These are phyloP conservation scores for Crossoptilon crossoptilon DNA, from an alignment of 2,797 vertebrate genomes.

Conservation along the genomic window DNA sequence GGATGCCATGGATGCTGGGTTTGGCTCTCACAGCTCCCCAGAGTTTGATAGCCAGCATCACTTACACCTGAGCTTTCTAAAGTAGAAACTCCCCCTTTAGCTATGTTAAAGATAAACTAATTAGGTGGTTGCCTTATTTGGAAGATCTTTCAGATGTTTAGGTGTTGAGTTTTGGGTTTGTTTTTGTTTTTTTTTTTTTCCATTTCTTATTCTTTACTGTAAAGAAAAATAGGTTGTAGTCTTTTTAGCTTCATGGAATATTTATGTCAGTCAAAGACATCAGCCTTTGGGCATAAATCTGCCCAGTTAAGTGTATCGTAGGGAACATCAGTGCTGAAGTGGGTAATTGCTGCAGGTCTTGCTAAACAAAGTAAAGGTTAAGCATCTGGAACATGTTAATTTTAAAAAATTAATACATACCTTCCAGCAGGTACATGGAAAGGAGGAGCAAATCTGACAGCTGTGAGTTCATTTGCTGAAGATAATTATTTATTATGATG, in stretches of 20 bases:
- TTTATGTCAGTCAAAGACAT: slow-evolving; percentile 14
- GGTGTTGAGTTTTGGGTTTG: background rate
- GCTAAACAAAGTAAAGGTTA: background rate
- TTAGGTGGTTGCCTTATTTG: slow-evolving; percentile 8
- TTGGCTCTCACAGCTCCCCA: background rate
- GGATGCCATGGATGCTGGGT: background rate
- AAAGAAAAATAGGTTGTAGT: background rate
- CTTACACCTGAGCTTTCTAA: background rate
- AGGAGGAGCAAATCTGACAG: background rate
- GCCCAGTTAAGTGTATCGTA: background rate
- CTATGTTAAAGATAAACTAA: slow-evolving; percentile 37
- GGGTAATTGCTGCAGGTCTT: background rate
- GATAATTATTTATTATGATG: background rate
- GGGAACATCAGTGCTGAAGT: background rate
- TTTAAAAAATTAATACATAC: background rate
- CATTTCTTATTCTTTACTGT: background rate
- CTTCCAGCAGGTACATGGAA: background rate
- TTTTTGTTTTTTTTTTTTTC: background rate
- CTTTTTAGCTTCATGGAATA: slow-evolving; percentile 24
- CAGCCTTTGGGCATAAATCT: slow-evolving; percentile 19
- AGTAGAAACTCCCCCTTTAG: slow-evolving; percentile 1
- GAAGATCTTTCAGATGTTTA: background rate
- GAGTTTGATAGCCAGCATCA: background rate
- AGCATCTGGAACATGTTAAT: background rate
- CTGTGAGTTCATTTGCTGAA: background rate